Conservation (phyloP, 2,888 invertebrate genomes). For the Philereme transversata region DNA sequence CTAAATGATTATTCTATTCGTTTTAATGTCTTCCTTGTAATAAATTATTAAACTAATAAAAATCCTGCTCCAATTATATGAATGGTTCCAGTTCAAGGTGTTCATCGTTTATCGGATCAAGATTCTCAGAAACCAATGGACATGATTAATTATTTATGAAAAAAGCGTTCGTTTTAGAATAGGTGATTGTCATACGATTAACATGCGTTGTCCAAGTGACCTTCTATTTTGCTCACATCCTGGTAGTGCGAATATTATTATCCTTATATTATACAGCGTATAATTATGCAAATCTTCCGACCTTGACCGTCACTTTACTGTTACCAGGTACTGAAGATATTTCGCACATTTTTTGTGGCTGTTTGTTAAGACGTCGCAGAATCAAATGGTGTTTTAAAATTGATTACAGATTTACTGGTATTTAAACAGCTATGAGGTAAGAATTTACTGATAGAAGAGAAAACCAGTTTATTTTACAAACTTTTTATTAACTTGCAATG, state of each 20-base stretch:
- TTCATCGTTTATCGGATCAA: neutral
- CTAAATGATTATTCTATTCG: no score
- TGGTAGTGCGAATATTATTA: conserved; percentile 60
- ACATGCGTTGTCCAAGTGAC: conserved; percentile 49
- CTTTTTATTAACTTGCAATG: no score
- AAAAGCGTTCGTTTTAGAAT: conserved; percentile 13
- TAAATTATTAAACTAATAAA: neutral
- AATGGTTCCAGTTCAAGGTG: conserved; percentile 18
- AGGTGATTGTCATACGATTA: conserved; percentile 30
- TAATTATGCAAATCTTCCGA: conserved; percentile 52
- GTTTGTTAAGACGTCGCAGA: no score
- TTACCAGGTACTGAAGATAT: conserved; percentile 32
- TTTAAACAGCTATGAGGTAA: no score
- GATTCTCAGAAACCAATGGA: neutral
- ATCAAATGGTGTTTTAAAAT: no score
- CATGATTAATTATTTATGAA: neutral
- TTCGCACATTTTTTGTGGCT: neutral
- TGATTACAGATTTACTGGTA: no score
- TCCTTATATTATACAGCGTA: conserved; percentile 48
- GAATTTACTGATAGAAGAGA: no score
- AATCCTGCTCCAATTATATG: neutral
- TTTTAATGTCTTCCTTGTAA: neutral
- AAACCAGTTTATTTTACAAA: no score
- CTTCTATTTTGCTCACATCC: conserved; percentile 63
- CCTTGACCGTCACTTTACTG: conserved; percentile 62